phyloP scores from a whole-genome alignment of 2,888 invertebrate genomes.

The Idaea aversata region DNA sequence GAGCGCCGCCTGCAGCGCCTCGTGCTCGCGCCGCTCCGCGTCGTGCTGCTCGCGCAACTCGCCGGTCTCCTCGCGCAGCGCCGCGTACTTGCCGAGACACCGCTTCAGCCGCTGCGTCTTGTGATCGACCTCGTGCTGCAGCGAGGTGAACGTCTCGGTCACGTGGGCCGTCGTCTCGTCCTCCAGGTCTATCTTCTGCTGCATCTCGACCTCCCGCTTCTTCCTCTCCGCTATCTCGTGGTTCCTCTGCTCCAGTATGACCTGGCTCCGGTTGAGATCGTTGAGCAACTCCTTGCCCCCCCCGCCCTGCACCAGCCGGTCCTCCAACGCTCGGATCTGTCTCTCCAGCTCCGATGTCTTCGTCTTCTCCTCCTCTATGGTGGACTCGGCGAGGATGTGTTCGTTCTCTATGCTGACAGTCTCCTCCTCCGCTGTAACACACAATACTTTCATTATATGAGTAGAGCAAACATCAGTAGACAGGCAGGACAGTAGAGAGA shows the following conservation, averaged over 20 bases:
- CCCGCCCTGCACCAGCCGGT: constrained; percentile 95
- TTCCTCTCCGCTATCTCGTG: constrained; percentile 94
- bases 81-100: constrained; percentile 90
- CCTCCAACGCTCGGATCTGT: constrained; percentile 92
- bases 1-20: constrained; percentile 90
- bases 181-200: constrained; percentile 94
- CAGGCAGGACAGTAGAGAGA: not conserved
- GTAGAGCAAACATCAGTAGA: too few species aligned
- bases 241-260: constrained; percentile 89
- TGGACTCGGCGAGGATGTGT: constrained; percentile 62
- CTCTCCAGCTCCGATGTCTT: constrained; percentile 87
- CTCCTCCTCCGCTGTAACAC: constrained; percentile 56
- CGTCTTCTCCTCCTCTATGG: constrained; percentile 85
- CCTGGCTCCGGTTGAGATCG: constrained; percentile 96
- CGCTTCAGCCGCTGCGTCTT: constrained; percentile 95
- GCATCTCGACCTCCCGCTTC: constrained; percentile 94
- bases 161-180: constrained; percentile 96
- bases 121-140: constrained; percentile 98
- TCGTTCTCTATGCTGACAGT: constrained; percentile 73
- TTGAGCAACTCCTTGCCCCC: constrained; percentile 92
- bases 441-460: not conserved
- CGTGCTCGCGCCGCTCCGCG: constrained; percentile 94
- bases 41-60: constrained; percentile 89
- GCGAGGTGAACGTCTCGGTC: constrained; percentile 92
- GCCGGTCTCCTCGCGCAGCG: constrained; percentile 72